These are phyloP conservation scores for Trogon surrucura DNA, from an alignment of 2,113 vertebrate species.

Conservation along the genomic window DNA sequence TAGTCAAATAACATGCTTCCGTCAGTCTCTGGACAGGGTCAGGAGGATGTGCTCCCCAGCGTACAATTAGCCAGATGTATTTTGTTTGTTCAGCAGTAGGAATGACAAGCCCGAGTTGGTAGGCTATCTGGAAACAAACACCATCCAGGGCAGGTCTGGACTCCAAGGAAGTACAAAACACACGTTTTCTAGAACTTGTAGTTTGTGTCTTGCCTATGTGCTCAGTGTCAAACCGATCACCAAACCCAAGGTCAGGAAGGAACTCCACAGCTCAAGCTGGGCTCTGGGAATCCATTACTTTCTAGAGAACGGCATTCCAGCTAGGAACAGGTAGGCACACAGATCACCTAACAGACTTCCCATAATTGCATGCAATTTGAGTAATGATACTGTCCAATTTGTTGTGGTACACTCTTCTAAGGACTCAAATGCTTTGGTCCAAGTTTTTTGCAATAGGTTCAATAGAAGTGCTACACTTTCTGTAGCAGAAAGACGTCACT, in stretches of 20 bases:
- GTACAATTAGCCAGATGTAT: slow-evolving; percentile 32
- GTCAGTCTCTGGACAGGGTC: background rate
- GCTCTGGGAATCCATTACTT: background rate
- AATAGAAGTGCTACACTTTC: background rate
- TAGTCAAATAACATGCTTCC: background rate
- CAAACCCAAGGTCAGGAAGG: background rate
- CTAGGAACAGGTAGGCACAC: background rate
- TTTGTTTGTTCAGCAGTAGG: slow-evolving; percentile 16
- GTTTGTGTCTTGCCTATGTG: background rate
- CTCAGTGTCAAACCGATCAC: background rate
- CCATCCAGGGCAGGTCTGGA: background rate
- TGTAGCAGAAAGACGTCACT: background rate
- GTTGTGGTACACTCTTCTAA: background rate
- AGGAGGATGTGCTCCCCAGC: background rate
- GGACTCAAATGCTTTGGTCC: background rate
- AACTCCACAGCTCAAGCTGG: background rate
- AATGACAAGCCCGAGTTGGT: background rate
- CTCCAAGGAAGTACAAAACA: background rate
- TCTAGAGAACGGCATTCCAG: background rate
- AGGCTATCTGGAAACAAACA: slow-evolving; percentile 24
- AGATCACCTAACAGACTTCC: background rate
- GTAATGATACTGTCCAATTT: background rate
- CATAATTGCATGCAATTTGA: background rate
- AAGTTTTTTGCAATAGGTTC: background rate
- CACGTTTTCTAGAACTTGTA: background rate